Conservation (phyloP, 2,797 vertebrate species). For the Epinephelus awoara region DNA sequence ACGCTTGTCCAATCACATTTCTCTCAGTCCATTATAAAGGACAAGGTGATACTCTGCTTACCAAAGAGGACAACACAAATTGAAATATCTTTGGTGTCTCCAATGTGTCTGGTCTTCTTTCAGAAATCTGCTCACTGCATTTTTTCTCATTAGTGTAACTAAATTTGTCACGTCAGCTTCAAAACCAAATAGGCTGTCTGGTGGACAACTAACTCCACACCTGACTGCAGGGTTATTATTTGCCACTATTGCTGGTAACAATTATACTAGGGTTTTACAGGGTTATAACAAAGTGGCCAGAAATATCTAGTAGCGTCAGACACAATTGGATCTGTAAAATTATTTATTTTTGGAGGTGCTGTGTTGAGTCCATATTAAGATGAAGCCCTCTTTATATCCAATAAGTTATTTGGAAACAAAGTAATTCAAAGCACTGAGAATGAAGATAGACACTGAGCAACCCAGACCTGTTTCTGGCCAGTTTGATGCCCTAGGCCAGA, state of each 20-base stretch:
- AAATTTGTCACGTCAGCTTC: constrained; percentile 31
- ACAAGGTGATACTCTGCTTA: constrained; percentile 80
- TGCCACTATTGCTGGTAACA: not conserved
- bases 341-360: not conserved
- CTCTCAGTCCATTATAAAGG: constrained; percentile 80
- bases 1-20: constrained; percentile 84
- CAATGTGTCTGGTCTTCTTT: constrained; percentile 45
- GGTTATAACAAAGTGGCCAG: not conserved
- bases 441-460: not conserved
- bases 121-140: constrained; percentile 48
- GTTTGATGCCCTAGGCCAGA: not conserved
- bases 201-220: not conserved
- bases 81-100: constrained; percentile 74
- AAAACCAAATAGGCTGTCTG: constrained; percentile 21
- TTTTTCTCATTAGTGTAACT: constrained; percentile 49
- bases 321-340: not conserved
- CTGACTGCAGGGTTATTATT: not conserved
- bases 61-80: constrained; percentile 76
- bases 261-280: not conserved
- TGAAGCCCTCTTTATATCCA: not conserved
- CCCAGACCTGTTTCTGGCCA: no score
- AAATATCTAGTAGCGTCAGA: not conserved
- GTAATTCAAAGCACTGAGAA: not conserved
- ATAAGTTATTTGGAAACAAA: not conserved
- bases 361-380: not conserved